Percentiles rank a stretch among this genome's conserved stretches.
phyloP scores from a whole-genome alignment of 2,113 vertebrate genomes.

The Otus sunia region DNA sequence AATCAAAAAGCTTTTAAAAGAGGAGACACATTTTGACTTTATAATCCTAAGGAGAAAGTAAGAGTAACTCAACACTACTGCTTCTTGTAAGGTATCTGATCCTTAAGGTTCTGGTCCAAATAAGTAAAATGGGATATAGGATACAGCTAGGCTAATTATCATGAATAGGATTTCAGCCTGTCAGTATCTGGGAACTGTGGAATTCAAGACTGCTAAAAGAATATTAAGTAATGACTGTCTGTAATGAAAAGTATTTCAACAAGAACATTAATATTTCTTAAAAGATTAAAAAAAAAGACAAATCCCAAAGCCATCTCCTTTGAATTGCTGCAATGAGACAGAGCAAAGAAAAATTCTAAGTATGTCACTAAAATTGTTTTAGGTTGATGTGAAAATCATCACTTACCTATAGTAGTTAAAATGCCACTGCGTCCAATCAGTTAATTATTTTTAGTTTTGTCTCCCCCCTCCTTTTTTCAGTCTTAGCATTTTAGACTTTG shows the following conservation, averaged over 20 bases:
- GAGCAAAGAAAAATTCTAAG: slow-evolving; percentile 32
- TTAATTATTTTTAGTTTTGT: background rate
- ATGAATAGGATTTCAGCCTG: background rate
- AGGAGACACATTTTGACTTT: background rate
- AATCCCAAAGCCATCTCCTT: slow-evolving; percentile 9
- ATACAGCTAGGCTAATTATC: background rate
- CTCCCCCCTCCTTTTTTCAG: background rate
- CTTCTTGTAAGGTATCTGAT: background rate
- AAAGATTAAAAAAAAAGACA: background rate
- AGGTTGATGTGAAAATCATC: slow-evolving; percentile 50
- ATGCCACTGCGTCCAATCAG: background rate
- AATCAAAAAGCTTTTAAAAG: background rate
- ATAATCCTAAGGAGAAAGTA: background rate
- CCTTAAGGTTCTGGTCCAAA: background rate
- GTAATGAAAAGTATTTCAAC: slow-evolving; percentile 56
- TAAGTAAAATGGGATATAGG: background rate
- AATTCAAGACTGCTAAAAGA: slow-evolving; percentile 37
- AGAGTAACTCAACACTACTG: background rate
- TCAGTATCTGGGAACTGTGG: background rate
- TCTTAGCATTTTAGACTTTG: background rate
- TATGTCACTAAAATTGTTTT: slow-evolving; percentile 28
- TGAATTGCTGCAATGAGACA: background rate
- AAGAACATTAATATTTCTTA: slow-evolving; percentile 36
- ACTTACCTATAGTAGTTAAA: slow-evolving; percentile 4
- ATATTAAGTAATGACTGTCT: background rate